Evolutionary conservation across 2,113 vertebrate species (phyloP), one percentile per base, ranked within the genome.

Genomic region (Anas platyrhynchos): DNA sequence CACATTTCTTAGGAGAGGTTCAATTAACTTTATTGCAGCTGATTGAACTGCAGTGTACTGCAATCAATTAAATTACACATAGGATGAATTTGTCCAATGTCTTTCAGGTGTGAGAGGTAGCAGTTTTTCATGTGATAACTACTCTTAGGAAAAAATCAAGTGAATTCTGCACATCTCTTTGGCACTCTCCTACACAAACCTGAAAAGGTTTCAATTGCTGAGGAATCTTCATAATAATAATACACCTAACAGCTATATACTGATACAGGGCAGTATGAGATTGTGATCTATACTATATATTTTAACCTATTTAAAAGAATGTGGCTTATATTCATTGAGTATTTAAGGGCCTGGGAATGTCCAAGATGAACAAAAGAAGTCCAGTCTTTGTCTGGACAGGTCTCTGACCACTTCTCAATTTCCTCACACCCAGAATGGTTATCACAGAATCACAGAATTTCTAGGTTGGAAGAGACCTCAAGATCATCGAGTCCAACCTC

Each of bases 1-100:
- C 83, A 83, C 85, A 86, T 92, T 95, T 88, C 92, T 72, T 69
- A 73, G 69, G 73, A 86, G 83, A 84, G 69, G 69, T 92, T 95
- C 92, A 93, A 96, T 96, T 96, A 96, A 92, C 43, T 94, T 96
- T 93, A 96, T 91, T 94, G 91, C 94, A 92, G 86, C 31, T 94
- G 94, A 96, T 62, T 96, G 91, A 96, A 79, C 81, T 73, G 90
- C 88, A 92, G 69, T 21, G 88, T 58, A 84, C 66, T 0, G 36
- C 91, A 90, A 93, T 96, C 94, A 93, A 92, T 97, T 95, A 90
- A 93, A 82, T 88, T 75, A 79, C 67, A 92, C 80, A 88, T 78
- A 54, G 46, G 77, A 86, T 78, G 73, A 78, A 88, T 91, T 78
- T 92, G 91, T 50, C 89, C 75, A 10, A 87, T 1, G 78, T 62